Base-by-base conservation (phyloP, 2,797 vertebrate genomes). In the Eutrigla gurnardus region DNA sequence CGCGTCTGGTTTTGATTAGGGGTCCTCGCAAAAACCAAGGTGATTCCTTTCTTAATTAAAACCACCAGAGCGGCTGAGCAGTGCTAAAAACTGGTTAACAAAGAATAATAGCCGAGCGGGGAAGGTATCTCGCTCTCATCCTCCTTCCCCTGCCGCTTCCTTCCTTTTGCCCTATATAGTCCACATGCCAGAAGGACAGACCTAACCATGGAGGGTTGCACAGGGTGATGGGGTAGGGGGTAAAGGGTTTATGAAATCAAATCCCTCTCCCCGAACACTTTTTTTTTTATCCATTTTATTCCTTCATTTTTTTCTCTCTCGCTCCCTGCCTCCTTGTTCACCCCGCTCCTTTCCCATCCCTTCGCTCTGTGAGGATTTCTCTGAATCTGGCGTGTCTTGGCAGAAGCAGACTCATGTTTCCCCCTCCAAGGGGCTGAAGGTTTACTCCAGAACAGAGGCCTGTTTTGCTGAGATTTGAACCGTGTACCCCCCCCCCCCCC, bases 41-140 rank as follows among this genome's bases (percentile, higher is more conserved):
- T 95, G 95, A 95, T 95, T 96, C 94, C 93, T 95, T 94, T 93
- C 89, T 90, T 94, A 94, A 94, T 95, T 91, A 94, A 95, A 96
- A 95, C 91, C 95, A 94, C 93, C 90, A 90, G 91, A 92, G 92
- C 89, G 89, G 81, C 91, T 91, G 82, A 92, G 91, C 86, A 87
- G 93, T 86, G 92, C 89, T 95, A 93, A 95, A 95, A 94, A 93
- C 89, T 93, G 92, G 88, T 95, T 93, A 94, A 93, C 90, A 87
- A 92, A 94, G 93, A 95, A 94, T 93, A 94, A 95, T 93, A 91
- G 92, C 90, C 66, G 84, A 87, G 89, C 78, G 55, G 85, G 73
- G 91, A 91, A 92, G 91, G 91, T 92, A 90, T 91, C 88, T 90
- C 69, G 35, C 89, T 87, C 90, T 93, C 89, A 91, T 92, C 89